Evolutionary conservation across 2,113 vertebrate species (phyloP).

Genomic region (Ia io): DNA sequence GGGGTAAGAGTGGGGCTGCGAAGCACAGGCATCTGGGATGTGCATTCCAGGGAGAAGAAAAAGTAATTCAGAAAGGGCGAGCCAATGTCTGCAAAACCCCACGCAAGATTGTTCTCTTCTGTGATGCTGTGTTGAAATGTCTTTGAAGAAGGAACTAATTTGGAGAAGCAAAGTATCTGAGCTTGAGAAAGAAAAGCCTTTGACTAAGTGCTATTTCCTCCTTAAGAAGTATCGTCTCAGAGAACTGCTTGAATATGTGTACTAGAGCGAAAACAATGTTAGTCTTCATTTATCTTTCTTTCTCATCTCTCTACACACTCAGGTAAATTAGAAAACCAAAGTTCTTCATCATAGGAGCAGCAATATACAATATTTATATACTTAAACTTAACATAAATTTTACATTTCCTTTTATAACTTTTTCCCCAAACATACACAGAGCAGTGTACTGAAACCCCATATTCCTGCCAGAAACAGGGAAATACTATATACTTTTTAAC

Average conservation of each 20-base stretch:
- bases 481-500: background rate
- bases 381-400: background rate
- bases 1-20: rapidly evolving
- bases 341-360: background rate
- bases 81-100: background rate
- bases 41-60: background rate
- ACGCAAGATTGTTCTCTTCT: background rate
- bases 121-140: background rate
- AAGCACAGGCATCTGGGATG: background rate
- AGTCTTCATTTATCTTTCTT: background rate
- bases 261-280: background rate
- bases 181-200: slow-evolving; percentile 37
- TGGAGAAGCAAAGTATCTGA: background rate
- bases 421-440: background rate
- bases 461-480: background rate
- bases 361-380: background rate
- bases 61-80: background rate
- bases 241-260: background rate
- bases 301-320: background rate
- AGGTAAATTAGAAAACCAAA: background rate
- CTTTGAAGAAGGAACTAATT: background rate
- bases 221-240: background rate
- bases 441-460: background rate
- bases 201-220: background rate
- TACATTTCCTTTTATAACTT: background rate